Conservation (phyloP, 2,113 vertebrate species). For the Myrmecobius fasciatus region DNA sequence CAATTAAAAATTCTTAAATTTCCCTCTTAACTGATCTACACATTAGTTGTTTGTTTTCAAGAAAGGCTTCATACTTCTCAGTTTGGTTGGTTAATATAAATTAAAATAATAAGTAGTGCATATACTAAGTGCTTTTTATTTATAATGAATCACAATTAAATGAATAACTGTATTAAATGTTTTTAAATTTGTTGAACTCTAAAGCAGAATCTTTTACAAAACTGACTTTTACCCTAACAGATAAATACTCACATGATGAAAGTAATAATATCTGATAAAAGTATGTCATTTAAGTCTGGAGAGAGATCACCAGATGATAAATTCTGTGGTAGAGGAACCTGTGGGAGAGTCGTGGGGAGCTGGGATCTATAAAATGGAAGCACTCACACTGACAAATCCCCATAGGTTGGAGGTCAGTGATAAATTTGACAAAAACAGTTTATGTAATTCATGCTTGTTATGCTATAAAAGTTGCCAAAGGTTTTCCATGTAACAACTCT, state of each 20-base stretch:
- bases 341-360: not conserved
- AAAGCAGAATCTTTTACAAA: slow-evolving; percentile 22
- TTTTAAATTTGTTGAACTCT: slow-evolving; percentile 7
- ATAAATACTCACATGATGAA: not conserved
- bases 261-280: not conserved
- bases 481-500: not conserved
- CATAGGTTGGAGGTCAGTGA: not conserved
- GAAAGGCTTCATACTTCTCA: not conserved
- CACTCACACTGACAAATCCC: not conserved
- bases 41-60: not conserved
- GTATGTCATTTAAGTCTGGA: not conserved
- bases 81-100: not conserved
- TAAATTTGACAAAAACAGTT: not conserved
- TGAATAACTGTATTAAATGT: slow-evolving; percentile 30
- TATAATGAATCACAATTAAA: not conserved
- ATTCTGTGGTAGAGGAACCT: not conserved
- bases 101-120: not conserved
- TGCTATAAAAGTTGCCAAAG: not conserved
- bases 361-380: not conserved
- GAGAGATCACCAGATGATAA: not conserved
- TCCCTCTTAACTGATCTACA: not conserved
- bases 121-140: not conserved
- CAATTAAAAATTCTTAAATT: not conserved
- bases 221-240: slow-evolving; percentile 24
- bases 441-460: not conserved